These are phyloP conservation scores for Caenorhabditis sp. DNA, from an alignment of 2,888 invertebrate species.

Conservation along the genomic window DNA sequence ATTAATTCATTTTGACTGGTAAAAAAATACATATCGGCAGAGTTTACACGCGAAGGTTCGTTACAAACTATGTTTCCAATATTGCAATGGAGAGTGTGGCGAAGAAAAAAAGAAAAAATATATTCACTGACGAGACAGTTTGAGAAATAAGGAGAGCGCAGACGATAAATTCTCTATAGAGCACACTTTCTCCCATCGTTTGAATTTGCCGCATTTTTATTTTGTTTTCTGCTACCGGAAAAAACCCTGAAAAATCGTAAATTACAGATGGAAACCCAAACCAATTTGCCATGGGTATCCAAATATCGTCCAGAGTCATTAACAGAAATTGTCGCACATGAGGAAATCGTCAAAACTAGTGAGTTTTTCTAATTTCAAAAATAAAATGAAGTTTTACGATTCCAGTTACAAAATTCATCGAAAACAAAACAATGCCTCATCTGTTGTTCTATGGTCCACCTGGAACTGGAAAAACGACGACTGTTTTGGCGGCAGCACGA, in stretches of 20 bases:
- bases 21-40: no score
- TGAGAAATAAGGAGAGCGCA: no score
- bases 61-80: no score
- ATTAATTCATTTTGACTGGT: no score
- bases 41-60: no score
- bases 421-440: constrained; percentile 91
- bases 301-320: constrained; percentile 92
- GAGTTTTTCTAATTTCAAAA: constrained; percentile 71
- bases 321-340: constrained; percentile 93
- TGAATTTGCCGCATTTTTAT: not conserved
- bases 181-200: no score
- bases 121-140: not conserved
- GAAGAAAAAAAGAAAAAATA: not conserved
- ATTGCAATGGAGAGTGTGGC: no score
- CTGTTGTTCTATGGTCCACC: constrained; percentile 96
- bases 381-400: not conserved
- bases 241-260: no score
- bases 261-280: not conserved
- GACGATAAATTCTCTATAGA: no score
- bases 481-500: constrained; percentile 92
- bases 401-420: constrained; percentile 77
- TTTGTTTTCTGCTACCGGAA: not conserved
- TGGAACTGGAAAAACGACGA: constrained; percentile 94
- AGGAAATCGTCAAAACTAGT: constrained; percentile 95
- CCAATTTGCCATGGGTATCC: constrained; percentile 81